These are phyloP conservation scores for Leptinotarsa rubiginosa DNA, from an alignment of 2,888 invertebrate species.

Conservation along the genomic window DNA sequence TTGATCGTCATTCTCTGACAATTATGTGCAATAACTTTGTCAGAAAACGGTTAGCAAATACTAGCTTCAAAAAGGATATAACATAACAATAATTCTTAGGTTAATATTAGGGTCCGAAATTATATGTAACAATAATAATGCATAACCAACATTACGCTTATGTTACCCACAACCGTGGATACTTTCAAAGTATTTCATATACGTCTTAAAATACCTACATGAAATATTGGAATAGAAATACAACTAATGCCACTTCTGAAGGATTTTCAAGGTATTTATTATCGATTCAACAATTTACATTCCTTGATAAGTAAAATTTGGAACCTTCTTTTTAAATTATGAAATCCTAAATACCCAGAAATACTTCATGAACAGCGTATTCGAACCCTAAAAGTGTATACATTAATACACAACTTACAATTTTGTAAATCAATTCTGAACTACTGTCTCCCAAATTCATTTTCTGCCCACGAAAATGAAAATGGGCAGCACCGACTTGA, in stretches of 20 bases:
- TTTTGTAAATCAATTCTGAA: conserved; percentile 64
- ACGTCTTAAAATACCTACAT: conserved; percentile 39
- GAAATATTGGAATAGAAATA: conserved; percentile 42
- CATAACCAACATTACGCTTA: conserved; percentile 39
- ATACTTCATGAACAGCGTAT: conserved; percentile 32
- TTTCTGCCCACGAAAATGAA: conserved; percentile 65
- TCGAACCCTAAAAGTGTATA: conserved; percentile 42
- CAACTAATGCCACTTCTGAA: conserved; percentile 32
- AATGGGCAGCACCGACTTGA: conserved; percentile 61
- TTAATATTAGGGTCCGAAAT: conserved; percentile 49
- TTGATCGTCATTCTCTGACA: conserved; percentile 51
- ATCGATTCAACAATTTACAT: conserved; percentile 1
- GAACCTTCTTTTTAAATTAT: not conserved
- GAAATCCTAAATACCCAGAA: conserved; percentile 25
- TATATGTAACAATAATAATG: conserved; percentile 39
- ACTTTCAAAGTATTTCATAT: conserved; percentile 41
- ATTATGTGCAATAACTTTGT: conserved; percentile 49
- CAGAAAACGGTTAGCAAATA: conserved; percentile 50
- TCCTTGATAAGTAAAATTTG: not conserved
- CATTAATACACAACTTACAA: conserved; percentile 42
- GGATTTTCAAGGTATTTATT: conserved; percentile 30
- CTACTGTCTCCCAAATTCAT: conserved; percentile 64
- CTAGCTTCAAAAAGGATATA: conserved; percentile 46
- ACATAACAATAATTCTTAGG: conserved; percentile 43
- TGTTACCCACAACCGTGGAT: conserved; percentile 40